A percentile compares a stretch with the other conserved stretches of the same genome.
Evolutionary conservation across 2,113 vertebrate species (phyloP).

Genomic region (Perognathus longimembris): DNA sequence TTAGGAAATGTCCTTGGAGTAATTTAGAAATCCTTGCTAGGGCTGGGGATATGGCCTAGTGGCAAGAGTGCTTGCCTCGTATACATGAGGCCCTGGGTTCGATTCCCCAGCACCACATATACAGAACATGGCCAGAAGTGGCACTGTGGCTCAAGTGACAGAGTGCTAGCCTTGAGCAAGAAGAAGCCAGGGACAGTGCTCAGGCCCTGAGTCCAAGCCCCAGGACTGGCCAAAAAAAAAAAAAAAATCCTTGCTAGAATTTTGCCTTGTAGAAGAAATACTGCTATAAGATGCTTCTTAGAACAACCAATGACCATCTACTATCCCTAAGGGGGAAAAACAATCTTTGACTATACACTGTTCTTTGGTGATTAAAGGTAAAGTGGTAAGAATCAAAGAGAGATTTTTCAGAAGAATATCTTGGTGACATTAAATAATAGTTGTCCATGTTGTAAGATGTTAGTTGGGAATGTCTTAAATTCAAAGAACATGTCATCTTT

Average conservation of each 20-base stretch:
- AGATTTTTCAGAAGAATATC: slow-evolving; percentile 12
- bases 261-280: slow-evolving; percentile 20
- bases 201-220: too few species aligned
- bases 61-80: too few species aligned
- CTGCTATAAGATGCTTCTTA: background rate
- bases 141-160: too few species aligned
- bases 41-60: too few species aligned
- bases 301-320: background rate
- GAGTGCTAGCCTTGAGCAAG: too few species aligned
- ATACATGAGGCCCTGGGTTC: too few species aligned
- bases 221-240: too few species aligned
- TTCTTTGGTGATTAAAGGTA: background rate
- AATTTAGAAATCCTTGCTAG: slow-evolving; percentile 15
- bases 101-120: too few species aligned
- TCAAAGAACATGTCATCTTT: slow-evolving; percentile 1
- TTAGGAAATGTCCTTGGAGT: slow-evolving; percentile 33
- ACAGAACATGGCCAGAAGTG: too few species aligned
- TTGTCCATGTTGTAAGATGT: slow-evolving; percentile 30
- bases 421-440: background rate
- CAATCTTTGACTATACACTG: too few species aligned
- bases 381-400: background rate
- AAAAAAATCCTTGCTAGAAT: background rate
- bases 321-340: too few species aligned
- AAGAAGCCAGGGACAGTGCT: too few species aligned
- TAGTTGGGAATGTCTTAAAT: background rate